A percentile compares a stretch with the other conserved stretches of the same genome.
These are phyloP conservation scores for Antechinus stuartii DNA, from an alignment of 2,113 vertebrate species.

Conservation along the genomic window DNA sequence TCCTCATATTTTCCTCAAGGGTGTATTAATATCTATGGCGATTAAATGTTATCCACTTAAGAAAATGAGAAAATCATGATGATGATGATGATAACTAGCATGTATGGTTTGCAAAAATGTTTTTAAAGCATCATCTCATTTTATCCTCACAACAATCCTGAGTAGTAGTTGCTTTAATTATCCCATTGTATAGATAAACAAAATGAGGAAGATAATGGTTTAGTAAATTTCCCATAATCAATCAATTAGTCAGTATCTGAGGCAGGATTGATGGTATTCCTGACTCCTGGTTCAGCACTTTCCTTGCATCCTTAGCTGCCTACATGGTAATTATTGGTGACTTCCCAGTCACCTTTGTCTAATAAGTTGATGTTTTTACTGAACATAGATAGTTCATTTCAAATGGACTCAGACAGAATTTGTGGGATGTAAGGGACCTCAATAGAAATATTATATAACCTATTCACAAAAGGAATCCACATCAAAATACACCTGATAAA, in stretches of 20 bases:
- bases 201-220: not conserved
- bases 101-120: not conserved
- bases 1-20: not conserved
- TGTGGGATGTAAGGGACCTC: not conserved
- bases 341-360: not conserved
- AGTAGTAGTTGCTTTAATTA: not conserved
- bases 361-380: not conserved
- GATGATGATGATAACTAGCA: not conserved
- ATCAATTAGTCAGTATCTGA: not conserved
- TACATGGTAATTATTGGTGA: not conserved
- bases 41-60: not conserved
- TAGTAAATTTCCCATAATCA: not conserved
- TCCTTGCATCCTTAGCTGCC: not conserved
- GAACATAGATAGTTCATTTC: not conserved
- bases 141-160: not conserved
- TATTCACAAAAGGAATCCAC: not conserved
- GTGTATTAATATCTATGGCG: not conserved
- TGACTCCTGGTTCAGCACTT: not conserved
- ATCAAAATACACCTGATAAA: not conserved
- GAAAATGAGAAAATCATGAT: not conserved
- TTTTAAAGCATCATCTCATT: not conserved
- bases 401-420: not conserved
- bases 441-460: not conserved
- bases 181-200: not conserved
- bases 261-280: not conserved